Base-by-base conservation (phyloP, 2,888 invertebrate species). In the Tenthredo scrophulariae region DNA sequence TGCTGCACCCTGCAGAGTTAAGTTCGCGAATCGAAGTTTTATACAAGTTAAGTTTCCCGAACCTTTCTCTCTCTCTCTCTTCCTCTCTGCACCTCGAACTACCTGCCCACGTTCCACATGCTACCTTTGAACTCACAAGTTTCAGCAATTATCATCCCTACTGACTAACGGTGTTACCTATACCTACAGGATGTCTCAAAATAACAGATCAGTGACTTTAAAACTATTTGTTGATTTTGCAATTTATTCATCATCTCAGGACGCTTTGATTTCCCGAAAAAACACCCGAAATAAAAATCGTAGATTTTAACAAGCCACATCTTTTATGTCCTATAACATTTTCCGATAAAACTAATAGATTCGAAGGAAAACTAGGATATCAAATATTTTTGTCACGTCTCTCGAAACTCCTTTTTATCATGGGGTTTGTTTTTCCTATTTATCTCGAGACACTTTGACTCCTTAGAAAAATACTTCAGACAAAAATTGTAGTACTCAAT, bases 21-120 rank as follows among this genome's bases (percentile, higher is more conserved):
- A 91, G 91, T 91, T 91, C 90, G 91, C 90, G 89, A 89, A 88
- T 89, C 88, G 88, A 91, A 92, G 90, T 91, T 91, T 90, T 88
- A 87, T 85, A 84, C 88, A 90, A 90, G 85, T 86, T 86, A 87
- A 88, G 90, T 90, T 91, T 91, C 86, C 87, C 90, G 86, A 89
- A 58, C 29, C n/a, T 37, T n/a, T 22, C n/a, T 40, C 54, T 29
- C 29, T 46, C 18, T 13, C 72, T 10, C 87, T 88, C 86, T 88
- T 87, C 88, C 88, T 88, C 88, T 88, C 86, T 83, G 86, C 86
- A 87, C 37, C 5, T n/a, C n/a, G 33, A 43, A 22, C 43, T 37
- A 40, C 50, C 87, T 88, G 88, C 88, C 88, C 74, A 74, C 74
- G 43, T 74, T 77, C 29, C 54, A n/a, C 77, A 77, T 77, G 77